phyloP scores from a whole-genome alignment of 2,113 vertebrate species.

The Cervus canadensis region DNA sequence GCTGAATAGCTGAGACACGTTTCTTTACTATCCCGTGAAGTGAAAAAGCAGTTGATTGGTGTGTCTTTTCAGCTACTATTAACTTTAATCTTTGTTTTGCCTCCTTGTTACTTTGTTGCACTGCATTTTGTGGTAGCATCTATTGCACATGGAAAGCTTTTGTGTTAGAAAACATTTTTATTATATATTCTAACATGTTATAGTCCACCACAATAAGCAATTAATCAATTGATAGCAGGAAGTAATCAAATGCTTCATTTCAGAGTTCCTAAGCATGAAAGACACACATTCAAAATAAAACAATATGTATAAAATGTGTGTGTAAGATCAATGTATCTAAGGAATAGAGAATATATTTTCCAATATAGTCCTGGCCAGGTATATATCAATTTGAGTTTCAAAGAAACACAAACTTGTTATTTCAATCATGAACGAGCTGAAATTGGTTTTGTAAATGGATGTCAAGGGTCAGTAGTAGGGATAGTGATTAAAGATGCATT shows the following conservation, averaged over 20 bases:
- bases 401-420: background rate
- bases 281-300: background rate
- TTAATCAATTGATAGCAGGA: background rate
- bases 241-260: background rate
- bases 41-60: background rate
- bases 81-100: background rate
- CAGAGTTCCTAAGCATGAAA: background rate
- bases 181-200: background rate
- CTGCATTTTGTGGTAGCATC: background rate
- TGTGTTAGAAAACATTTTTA: background rate
- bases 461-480: background rate
- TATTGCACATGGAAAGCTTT: background rate
- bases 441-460: background rate
- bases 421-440: background rate
- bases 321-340: background rate
- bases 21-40: background rate
- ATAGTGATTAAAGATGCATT: background rate
- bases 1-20: background rate
- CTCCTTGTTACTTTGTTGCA: background rate
- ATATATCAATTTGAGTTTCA: background rate
- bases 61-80: background rate
- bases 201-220: background rate
- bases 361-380: background rate
- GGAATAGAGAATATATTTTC: background rate
- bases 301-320: background rate